Evolutionary conservation across 2,888 invertebrate genomes (phyloP).

Genomic region (Agrilus mali): DNA sequence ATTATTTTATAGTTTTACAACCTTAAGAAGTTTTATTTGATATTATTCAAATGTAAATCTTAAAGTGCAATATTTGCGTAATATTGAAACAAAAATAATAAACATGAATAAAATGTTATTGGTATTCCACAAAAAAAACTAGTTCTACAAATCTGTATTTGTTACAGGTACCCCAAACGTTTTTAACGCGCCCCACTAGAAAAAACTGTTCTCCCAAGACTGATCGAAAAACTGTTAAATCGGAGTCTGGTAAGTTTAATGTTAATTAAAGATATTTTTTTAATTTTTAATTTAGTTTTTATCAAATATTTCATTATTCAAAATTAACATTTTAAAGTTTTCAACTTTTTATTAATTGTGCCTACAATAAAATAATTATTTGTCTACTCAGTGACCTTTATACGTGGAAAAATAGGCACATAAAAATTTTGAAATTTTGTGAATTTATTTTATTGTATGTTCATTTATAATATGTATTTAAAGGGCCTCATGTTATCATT

Average conservation of each 20-base stretch:
- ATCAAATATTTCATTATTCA: not conserved
- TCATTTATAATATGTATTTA: not conserved
- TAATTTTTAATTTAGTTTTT: not conserved
- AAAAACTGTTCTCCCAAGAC: constrained; percentile 56
- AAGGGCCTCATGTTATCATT: not conserved
- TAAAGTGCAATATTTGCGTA: no score
- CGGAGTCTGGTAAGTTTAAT: constrained; percentile 27
- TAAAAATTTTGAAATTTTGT: no score
- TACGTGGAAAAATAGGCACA: no score
- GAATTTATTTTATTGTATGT: no score
- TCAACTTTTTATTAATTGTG: not conserved
- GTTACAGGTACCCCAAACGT: constrained; percentile 39
- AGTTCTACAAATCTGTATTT: not conserved
- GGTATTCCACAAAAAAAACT: no score
- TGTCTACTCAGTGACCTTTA: constrained; percentile 9
- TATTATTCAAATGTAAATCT: no score
- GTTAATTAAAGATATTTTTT: constrained; percentile 3
- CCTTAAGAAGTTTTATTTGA: no score
- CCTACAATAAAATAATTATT: constrained; percentile 7
- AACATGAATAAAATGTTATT: not conserved
- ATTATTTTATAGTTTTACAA: no score
- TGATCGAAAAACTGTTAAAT: constrained; percentile 28
- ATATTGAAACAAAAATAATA: no score
- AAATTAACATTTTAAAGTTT: no score
- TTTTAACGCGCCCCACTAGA: constrained; percentile 43